Base-by-base conservation (phyloP, 2,113 vertebrate genomes). In the Leucopsar rothschildi region DNA sequence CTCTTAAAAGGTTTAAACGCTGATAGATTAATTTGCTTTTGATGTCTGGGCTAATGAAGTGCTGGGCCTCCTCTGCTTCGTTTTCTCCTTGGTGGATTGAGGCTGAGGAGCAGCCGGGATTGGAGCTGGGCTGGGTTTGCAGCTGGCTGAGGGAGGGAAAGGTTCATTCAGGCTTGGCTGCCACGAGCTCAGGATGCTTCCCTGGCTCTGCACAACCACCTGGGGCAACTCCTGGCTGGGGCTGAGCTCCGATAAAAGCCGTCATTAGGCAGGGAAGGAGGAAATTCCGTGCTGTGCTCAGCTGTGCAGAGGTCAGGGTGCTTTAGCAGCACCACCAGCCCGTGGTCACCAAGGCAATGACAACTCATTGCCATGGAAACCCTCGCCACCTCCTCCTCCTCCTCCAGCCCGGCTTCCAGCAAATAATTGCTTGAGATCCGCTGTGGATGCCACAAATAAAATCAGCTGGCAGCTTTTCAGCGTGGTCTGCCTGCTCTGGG, bases 301-400 rank as follows among this genome's bases (percentile, higher is more conserved):
- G 77, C 37, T n/a, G 90, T 28, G 85, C 88, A 15, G 78, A 37
- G 92, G 95, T 90, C 37, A 3, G 29, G 4, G 60, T 20, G 92
- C 66, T 83, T 56, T 9, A 45, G 65, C 87, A 65, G 94, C 86
- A 20, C 52, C 21, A 11, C 6, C 64, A 35, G 89, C 31, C 83
- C 81, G 13, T 3, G 4, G 93, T 96, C 95, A 96, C 92, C 94
- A 81, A 59, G 95, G 95, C 88, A 10, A 92, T 96, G 75, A 2
- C 72, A 60, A 50, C 93, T 89, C 56, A 90, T 97, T 19, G 71
- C 94, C 92, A 96, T 96, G 96, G 95, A 86, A 96, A 97, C 95
- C 1, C 63, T 57, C 5, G 2, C 60, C 90, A 66, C 85, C 68
- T 89, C 79, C 40, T 42, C 40, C 40, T 42, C 40, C 40, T 42